Conservation (phyloP, 2,888 invertebrate genomes). For the Danaus chrysippus region DNA sequence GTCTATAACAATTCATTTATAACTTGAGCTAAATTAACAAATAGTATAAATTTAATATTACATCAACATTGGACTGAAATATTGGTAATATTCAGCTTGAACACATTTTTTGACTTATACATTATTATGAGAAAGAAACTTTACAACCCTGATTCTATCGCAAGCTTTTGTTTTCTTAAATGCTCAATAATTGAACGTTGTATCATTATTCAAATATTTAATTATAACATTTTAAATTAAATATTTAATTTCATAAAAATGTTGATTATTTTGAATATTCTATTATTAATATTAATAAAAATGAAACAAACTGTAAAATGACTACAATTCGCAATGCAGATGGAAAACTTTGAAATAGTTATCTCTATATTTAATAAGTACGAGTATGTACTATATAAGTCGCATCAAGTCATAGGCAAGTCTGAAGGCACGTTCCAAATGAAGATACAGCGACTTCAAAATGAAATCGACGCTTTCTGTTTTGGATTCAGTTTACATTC, state of each 20-base stretch:
- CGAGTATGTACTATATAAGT: slow-evolving; percentile 13
- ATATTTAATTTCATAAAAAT: too few relatives aligned
- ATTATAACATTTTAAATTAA: too few relatives aligned
- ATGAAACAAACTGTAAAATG: not conserved
- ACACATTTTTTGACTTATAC: not conserved
- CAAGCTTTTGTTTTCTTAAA: too few relatives aligned
- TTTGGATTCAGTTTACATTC: slow-evolving; percentile 61
- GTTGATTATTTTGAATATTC: too few relatives aligned
- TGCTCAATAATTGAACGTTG: too few relatives aligned
- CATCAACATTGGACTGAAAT: not conserved
- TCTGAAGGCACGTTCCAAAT: slow-evolving; percentile 36
- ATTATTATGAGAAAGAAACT: not conserved
- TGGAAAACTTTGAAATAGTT: slow-evolving; percentile 9
- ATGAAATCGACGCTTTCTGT: slow-evolving; percentile 56
- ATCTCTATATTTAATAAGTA: slow-evolving; percentile 16
- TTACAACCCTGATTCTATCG: not conserved
- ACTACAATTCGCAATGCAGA: not conserved
- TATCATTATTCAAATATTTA: too few relatives aligned
- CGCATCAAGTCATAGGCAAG: slow-evolving; percentile 19
- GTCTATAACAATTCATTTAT: not conserved
- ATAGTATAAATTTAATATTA: not conserved
- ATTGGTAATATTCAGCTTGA: not conserved
- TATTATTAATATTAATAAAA: not conserved
- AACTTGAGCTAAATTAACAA: not conserved
- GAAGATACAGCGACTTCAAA: slow-evolving; percentile 42